Conservation (phyloP, 2,888 invertebrate genomes). For the Himalopsyche japonica region DNA sequence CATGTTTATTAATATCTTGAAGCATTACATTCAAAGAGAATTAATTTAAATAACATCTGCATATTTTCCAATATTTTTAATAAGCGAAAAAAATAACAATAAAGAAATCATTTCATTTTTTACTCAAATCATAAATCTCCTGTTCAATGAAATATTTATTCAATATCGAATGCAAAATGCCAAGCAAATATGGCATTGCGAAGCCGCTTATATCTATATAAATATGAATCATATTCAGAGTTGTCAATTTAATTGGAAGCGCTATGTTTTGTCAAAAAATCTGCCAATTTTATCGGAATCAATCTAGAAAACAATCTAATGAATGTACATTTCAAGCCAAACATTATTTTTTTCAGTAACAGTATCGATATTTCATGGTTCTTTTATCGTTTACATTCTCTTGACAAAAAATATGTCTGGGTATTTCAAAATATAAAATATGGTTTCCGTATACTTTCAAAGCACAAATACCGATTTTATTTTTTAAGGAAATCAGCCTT, state of each 20-base stretch:
- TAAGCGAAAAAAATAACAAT: too few relatives aligned
- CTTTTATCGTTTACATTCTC: conserved; percentile 16
- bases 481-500: conserved; percentile 28
- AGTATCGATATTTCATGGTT: conserved; percentile 23
- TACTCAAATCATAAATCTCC: too few relatives aligned
- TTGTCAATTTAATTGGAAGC: neutral
- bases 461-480: conserved; percentile 18
- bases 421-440: conserved; percentile 31
- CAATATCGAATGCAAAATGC: neutral
- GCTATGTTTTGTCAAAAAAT: neutral
- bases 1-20: too few relatives aligned
- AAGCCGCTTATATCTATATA: neutral
- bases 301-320: neutral
- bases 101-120: too few relatives aligned
- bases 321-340: neutral
- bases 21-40: too few relatives aligned
- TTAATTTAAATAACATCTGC: too few relatives aligned
- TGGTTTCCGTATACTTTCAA: conserved; percentile 24
- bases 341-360: neutral
- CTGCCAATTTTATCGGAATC: neutral
- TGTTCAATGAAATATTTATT: neutral
- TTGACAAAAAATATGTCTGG: conserved; percentile 2
- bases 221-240: neutral
- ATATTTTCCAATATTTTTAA: too few relatives aligned
- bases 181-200: neutral